A percentile compares a stretch with the other conserved stretches of the same genome.
These are phyloP conservation scores for Corythornis vintsioides DNA, from an alignment of 2,113 vertebrate genomes.

Conservation along the genomic window DNA sequence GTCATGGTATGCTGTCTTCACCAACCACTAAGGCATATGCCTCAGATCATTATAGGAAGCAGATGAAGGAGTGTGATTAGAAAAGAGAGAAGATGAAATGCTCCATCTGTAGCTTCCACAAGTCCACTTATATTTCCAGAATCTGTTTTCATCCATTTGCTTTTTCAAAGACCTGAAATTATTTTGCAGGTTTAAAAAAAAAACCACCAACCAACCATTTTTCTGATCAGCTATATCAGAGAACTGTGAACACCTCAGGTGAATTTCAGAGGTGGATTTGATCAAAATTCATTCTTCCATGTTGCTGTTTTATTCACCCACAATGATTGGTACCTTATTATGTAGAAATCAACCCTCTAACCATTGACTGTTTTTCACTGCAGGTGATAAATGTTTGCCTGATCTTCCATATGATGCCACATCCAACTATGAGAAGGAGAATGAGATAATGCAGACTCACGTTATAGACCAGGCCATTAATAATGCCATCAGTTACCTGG, in stretches of 20 bases:
- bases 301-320: neutral
- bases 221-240: neutral
- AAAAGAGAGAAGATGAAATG: neutral
- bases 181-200: neutral
- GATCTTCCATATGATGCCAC: slow-evolving; percentile 88
- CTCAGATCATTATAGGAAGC: neutral
- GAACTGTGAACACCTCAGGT: neutral
- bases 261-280: neutral
- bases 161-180: neutral
- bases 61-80: neutral
- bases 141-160: neutral
- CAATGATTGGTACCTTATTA: neutral
- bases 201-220: neutral
- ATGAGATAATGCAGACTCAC: slow-evolving; percentile 91
- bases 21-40: neutral
- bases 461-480: slow-evolving; percentile 99
- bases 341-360: neutral
- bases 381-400: slow-evolving; percentile 92
- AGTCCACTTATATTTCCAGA: neutral
- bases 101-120: neutral
- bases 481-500: slow-evolving; percentile 96
- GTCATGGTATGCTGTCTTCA: neutral
- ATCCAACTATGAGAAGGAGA: slow-evolving; percentile 82
- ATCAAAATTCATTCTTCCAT: neutral
- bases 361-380: slow-evolving; percentile 11